phyloP scores from a whole-genome alignment of 2,797 vertebrate species.

The Myioborus miniatus region DNA sequence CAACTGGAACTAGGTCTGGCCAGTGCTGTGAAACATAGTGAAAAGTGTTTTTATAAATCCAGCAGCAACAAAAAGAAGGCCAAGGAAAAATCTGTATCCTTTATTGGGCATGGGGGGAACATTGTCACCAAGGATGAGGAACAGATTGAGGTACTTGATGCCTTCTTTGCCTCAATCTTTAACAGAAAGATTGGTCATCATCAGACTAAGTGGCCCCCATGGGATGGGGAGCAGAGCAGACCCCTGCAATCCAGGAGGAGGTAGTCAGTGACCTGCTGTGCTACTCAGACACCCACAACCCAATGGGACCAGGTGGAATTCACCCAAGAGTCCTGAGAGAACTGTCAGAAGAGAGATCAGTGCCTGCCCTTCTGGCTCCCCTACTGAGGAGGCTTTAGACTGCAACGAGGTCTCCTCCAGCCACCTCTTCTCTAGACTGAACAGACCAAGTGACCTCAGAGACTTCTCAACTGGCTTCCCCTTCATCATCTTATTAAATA shows the following conservation, averaged over 20 bases:
- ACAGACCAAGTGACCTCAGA: neutral
- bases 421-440: neutral
- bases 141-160: neutral
- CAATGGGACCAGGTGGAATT: neutral
- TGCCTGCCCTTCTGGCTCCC: neutral
- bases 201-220: rapidly evolving
- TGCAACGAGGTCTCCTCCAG: too few relatives aligned
- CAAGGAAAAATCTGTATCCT: neutral
- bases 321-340: neutral
- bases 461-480: neutral
- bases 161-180: neutral
- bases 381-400: neutral
- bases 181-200: neutral
- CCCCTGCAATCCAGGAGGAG: neutral
- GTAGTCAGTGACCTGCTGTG: neutral
- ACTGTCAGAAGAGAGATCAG: neutral
- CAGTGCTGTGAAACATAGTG: neutral
- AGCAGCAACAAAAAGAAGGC: neutral
- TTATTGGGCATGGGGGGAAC: neutral
- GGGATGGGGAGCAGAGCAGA: neutral
- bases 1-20: neutral
- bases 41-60: neutral
- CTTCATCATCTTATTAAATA: neutral
- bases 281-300: neutral
- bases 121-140: neutral